These are phyloP conservation scores for Phortica okadai DNA, from an alignment of 2,888 invertebrate genomes.

Conservation along the genomic window DNA sequence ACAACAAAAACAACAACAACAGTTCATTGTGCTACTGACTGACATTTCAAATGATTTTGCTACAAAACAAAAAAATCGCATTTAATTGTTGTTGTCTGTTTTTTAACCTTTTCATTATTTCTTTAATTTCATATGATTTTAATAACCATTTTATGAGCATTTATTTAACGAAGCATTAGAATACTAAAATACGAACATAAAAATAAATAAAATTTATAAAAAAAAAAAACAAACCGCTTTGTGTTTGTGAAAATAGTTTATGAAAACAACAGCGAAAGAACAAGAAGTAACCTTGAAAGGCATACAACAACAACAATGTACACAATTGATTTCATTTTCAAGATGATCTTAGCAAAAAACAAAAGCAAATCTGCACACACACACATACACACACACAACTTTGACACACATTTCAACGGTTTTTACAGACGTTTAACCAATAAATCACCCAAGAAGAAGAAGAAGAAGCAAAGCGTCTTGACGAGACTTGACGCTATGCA, in stretches of 20 bases:
- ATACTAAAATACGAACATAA: slow-evolving; percentile 53
- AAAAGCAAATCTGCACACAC: slow-evolving; percentile 14
- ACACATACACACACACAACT: slow-evolving; percentile 52
- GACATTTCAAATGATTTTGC: slow-evolving; percentile 33
- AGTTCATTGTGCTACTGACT: neutral
- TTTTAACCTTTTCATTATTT: slow-evolving; percentile 42
- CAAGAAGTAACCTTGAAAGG: slow-evolving; percentile 58
- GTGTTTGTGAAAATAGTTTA: neutral
- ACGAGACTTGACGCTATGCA: slow-evolving; percentile 40
- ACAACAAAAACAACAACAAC: too few species aligned
- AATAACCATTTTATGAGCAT: slow-evolving; percentile 53
- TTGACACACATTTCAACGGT: slow-evolving; percentile 71
- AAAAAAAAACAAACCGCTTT: slow-evolving; percentile 15
- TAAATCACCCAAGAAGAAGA: slow-evolving; percentile 56
- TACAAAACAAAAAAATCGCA: slow-evolving; percentile 2
- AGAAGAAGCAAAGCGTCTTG: slow-evolving; percentile 32
- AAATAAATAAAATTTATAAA: slow-evolving; percentile 54
- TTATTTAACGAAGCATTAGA: slow-evolving; percentile 62
- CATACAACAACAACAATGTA: slow-evolving; percentile 26
- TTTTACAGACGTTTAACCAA: slow-evolving; percentile 69
- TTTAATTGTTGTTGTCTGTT: slow-evolving; percentile 25
- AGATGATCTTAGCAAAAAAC: slow-evolving; percentile 33
- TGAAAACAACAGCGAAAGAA: slow-evolving; percentile 4
- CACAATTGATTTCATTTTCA: slow-evolving; percentile 33
- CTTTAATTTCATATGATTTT: slow-evolving; percentile 41